Conservation (phyloP, 1,140 invertebrate species). For the Harpegnathos saltator region DNA sequence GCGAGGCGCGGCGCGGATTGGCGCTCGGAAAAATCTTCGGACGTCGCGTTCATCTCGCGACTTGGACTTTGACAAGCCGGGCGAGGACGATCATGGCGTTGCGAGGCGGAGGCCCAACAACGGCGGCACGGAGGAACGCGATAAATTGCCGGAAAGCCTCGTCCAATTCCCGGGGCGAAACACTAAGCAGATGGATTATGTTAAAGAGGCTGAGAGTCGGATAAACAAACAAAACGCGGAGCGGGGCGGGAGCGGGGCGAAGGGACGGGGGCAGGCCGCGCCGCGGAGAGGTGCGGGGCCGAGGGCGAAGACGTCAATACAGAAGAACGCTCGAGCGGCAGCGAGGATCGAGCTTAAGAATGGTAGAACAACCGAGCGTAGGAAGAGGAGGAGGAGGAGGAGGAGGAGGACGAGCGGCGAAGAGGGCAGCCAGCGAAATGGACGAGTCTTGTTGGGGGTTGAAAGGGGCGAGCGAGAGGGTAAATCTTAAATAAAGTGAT, state of each 20-base stretch:
- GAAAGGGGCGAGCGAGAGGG: constrained; percentile 85
- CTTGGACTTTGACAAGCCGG: constrained; percentile 36
- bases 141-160: constrained; percentile 69
- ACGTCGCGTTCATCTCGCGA: neutral
- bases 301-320: constrained; percentile 74
- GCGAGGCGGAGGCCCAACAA: constrained; percentile 3
- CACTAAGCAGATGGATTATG: constrained; percentile 73
- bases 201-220: constrained; percentile 73
- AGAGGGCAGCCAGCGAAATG: constrained; percentile 82
- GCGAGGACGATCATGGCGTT: constrained; percentile 19
- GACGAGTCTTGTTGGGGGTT: constrained; percentile 86
- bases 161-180: constrained; percentile 71
- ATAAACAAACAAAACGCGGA: constrained; percentile 77
- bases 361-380: constrained; percentile 60
- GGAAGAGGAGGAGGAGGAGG: constrained; percentile 60
- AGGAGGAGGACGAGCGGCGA: constrained; percentile 27
- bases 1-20: neutral
- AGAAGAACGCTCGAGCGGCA: constrained; percentile 74
- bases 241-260: constrained; percentile 38
- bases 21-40: neutral
- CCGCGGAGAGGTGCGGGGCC: constrained; percentile 25
- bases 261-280: constrained; percentile 27
- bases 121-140: constrained; percentile 24
- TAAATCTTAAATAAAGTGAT: constrained; percentile 87
- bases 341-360: constrained; percentile 76